A percentile compares a stretch with the other conserved stretches of the same genome.
Conservation (phyloP, 2,797 vertebrate genomes). For the Eulemur albifrons region DNA sequence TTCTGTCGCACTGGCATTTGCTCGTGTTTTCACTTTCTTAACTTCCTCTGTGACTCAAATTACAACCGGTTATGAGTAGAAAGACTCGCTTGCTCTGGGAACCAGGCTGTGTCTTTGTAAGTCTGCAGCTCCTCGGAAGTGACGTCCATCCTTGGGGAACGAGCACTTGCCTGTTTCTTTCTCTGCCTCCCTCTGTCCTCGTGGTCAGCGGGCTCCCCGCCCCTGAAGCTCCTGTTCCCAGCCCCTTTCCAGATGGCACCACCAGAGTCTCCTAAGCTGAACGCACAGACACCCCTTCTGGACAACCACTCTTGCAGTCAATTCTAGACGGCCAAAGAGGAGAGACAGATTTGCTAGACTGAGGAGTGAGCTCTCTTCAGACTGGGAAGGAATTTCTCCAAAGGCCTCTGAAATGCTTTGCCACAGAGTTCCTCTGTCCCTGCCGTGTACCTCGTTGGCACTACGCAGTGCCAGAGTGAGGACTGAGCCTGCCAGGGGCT, state of each 20-base stretch:
- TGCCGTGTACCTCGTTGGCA: accelerated
- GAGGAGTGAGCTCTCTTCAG: background rate
- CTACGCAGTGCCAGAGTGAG: background rate
- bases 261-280: background rate
- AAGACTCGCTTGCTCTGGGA: background rate
- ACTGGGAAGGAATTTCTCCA: background rate
- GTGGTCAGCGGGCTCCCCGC: background rate
- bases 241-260: background rate
- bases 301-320: background rate
- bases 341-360: background rate
- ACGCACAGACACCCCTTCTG: background rate
- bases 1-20: background rate
- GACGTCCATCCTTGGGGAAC: background rate
- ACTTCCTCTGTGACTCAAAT: constrained; percentile 45
- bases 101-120: background rate
- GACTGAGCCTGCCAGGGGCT: background rate
- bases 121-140: background rate
- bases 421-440: background rate
- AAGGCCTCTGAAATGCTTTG: background rate
- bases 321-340: background rate
- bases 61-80: background rate
- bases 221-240: background rate
- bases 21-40: background rate
- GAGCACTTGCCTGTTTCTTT: background rate
- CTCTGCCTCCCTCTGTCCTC: background rate